A percentile compares a stretch with the other conserved stretches of the same genome.
phyloP scores from a whole-genome alignment of 2,888 invertebrate genomes.

The Omphaloscelis lunosa region DNA sequence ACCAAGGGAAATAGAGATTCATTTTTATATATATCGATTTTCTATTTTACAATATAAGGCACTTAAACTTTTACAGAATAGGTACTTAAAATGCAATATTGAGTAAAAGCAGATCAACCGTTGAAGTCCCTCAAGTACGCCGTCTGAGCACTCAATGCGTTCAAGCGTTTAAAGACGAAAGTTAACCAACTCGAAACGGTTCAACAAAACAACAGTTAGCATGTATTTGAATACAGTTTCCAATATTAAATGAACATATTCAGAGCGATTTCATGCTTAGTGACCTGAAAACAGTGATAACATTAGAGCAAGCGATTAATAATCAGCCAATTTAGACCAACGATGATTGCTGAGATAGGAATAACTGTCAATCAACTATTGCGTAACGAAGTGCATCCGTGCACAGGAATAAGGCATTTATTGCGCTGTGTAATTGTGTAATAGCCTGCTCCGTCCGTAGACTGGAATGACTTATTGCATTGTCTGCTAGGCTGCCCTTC shows the following conservation, averaged over 20 bases:
- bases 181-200: conserved; percentile 14
- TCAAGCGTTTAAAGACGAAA: conserved; percentile 28
- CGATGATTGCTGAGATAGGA: background rate
- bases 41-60: background rate
- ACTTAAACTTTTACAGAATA: conserved; percentile 4
- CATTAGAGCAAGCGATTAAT: conserved; percentile 1
- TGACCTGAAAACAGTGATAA: conserved; percentile 14
- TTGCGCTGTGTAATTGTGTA: conserved; percentile 24
- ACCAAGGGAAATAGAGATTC: no score
- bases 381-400: conserved; percentile 27
- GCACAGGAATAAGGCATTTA: conserved; percentile 39
- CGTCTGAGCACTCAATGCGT: conserved; percentile 18
- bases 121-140: conserved; percentile 31
- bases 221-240: conserved; percentile 3
- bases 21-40: background rate
- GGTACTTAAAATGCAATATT: conserved; percentile 21
- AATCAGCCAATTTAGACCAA: conserved; percentile 20
- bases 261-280: background rate
- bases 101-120: conserved; percentile 26
- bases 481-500: background rate
- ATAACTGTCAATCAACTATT: conserved; percentile 17
- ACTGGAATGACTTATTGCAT: conserved; percentile 4
- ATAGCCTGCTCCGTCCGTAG: conserved; percentile 2
- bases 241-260: conserved; percentile 1
- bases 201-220: background rate